These are phyloP conservation scores for Gila orcuttii DNA, from an alignment of 2,113 vertebrate species.

Conservation along the genomic window DNA sequence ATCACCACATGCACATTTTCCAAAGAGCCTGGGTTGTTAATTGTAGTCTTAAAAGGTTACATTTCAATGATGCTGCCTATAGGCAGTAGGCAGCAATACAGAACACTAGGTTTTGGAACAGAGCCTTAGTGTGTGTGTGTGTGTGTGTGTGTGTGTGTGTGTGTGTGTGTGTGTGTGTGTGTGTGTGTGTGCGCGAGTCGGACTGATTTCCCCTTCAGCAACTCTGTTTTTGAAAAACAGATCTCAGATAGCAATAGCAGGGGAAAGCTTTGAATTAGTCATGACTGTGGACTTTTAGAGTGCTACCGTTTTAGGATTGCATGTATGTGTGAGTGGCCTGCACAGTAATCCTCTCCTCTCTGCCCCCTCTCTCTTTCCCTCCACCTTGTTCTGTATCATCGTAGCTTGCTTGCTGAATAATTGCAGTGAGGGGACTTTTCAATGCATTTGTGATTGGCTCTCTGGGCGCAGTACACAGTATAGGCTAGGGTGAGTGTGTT, in stretches of 20 bases:
- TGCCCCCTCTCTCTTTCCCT: conserved; percentile 32
- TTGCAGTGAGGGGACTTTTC: conserved; percentile 78
- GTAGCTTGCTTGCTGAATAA: conserved; percentile 72
- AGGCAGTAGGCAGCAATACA: not conserved
- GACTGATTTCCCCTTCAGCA: conserved; percentile 34
- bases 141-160: not conserved
- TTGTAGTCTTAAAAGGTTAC: not conserved
- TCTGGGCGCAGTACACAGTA: conserved; percentile 63
- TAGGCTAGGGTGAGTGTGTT: conserved; percentile 67
- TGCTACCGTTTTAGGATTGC: conserved; percentile 51
- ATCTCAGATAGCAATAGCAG: conserved; percentile 46
- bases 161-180: not conserved
- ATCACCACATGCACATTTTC: not conserved
- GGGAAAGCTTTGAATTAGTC: conserved; percentile 60
- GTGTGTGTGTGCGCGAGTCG: not conserved
- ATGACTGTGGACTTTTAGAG: conserved; percentile 59
- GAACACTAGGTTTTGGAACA: conserved; percentile 8
- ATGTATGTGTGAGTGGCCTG: conserved; percentile 32
- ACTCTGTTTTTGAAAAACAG: conserved; percentile 55
- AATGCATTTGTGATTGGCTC: conserved; percentile 78
- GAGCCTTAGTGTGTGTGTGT: not conserved
- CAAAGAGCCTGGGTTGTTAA: not conserved
- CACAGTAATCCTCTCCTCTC: conserved; percentile 43
- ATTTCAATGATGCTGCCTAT: not conserved
- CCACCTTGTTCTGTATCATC: conserved; percentile 61